Base-by-base conservation (phyloP, 2,113 vertebrate genomes). In the human region DNA sequence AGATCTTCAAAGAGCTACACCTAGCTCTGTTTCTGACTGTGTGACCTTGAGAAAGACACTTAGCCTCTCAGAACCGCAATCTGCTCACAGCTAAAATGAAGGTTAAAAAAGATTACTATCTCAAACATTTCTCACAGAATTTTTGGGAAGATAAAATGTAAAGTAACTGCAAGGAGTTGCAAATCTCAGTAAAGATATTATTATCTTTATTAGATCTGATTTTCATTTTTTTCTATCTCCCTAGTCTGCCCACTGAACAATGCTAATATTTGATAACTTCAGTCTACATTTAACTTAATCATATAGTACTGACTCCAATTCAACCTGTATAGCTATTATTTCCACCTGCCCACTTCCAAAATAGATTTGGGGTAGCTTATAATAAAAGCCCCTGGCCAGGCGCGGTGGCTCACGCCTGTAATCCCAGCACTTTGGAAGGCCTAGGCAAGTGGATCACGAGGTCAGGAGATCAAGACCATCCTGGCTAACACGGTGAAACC, bases 21-120 rank as follows among this genome's bases (percentile, higher is more conserved):
- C 50, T 70, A 4, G 40, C 23, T 10, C 48, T 66, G n/a, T 40
- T 86, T 92, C 48, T 64, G 50, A 66, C 45, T 14, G 3, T 80
- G 50, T 50, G 38, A 61, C 68, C 45, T 90, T 52, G 43, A 93
- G 22, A 22, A 91, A 94, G 68, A 83, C 35, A 61, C 43, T 61
- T 82, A 85, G 38, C 55, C 25, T 91, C 48, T 66, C 76, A 64
- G 92, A 95, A 9, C 55, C 27, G 90, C 52, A 48, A 17, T 59
- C 22, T 88, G 43, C 40, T 80, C 59, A 23, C 43, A 30, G 38
- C 12, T 55, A 70, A 50, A 73, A 87, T 27, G 13, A 87, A 52
- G 14, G 20, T n/a, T 64, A n/a, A 90, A 20, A 35, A 80, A 70
- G 20, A 27, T 30, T 59, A 38, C 61, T 82, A 11, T 20, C 16